Evolutionary conservation across 2,113 vertebrate genomes (phyloP), one percentile per base, ranked within the genome.

Genomic region (Geococcyx californianus): DNA sequence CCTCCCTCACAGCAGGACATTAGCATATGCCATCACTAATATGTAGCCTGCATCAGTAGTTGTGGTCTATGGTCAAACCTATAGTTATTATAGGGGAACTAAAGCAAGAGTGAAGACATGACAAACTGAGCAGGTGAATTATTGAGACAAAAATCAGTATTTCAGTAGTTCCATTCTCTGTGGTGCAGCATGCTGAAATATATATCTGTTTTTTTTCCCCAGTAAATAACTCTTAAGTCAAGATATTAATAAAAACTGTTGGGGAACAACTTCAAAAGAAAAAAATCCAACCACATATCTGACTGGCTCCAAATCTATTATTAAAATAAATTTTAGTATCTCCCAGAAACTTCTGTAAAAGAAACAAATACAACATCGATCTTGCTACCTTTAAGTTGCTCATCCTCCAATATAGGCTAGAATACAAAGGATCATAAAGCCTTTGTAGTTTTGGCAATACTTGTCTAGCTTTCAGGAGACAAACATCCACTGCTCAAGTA

Each of bases 201-300:
- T 16, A 19, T 13, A 5, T 7, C 4, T 18, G 10, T 45, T 9
- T 14, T 26, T 24, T 26, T 26, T 5, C 2, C 3, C 8, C 10
- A n/a, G 59, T 47, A 68, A 68, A 60, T 64, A 29, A 68, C n/a
- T 40, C 14, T 51, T n/a, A 77, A 76, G 31, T 47, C 38, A 82
- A 79, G 23, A 21, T 66, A 70, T 45, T 87, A 60, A 17, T 40
- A 55, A 38, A 10, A 78, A 54, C 18, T 75, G 17, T 54, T 76
- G 9, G 9, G 31, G 80, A 18, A 64, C 29, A 84, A 11, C 20
- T 60, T 49, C 58, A 84, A 51, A 80, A 52, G 16, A 75, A n/a
- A 84, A 55, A 21, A 79, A 81, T 76, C n/a, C 26, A 87, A 19
- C 40, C 25, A 47, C 18, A 66, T 10, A 29, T 36, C 13, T 51